phyloP scores from a whole-genome alignment of 1,140 invertebrate genomes.

The Dysdera silvatica region DNA sequence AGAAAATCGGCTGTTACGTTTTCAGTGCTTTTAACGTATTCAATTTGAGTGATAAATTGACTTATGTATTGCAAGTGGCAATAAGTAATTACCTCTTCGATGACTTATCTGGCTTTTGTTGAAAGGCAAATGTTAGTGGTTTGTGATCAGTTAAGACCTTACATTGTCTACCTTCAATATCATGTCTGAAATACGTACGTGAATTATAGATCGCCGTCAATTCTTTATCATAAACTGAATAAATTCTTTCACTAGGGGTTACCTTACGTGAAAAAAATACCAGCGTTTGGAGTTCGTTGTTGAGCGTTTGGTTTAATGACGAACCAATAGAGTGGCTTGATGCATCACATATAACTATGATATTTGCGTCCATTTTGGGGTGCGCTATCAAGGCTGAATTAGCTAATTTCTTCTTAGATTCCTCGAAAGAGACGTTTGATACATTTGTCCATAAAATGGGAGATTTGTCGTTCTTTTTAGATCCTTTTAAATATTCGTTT shows the following conservation, averaged over 20 bases:
- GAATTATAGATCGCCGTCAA: constrained; percentile 34
- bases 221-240: constrained; percentile 33
- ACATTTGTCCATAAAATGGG: constrained; percentile 24
- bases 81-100: constrained; percentile 31
- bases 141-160: constrained; percentile 37
- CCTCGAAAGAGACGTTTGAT: constrained; percentile 38
- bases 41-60: constrained; percentile 41
- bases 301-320: constrained; percentile 16
- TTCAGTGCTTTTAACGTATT: constrained; percentile 38
- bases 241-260: constrained; percentile 11
- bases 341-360: constrained; percentile 25
- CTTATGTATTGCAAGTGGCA: constrained; percentile 41
- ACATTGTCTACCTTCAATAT: constrained; percentile 38
- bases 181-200: constrained; percentile 36
- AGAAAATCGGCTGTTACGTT: constrained; percentile 34
- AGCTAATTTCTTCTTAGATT: constrained; percentile 42
- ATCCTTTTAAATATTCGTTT: background rate
- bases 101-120: constrained; percentile 19
- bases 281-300: constrained; percentile 19
- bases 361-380: constrained; percentile 1
- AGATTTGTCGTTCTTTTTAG: background rate
- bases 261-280: constrained; percentile 30
- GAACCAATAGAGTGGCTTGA: constrained; percentile 20
- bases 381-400: constrained; percentile 11
- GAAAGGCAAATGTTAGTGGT: constrained; percentile 35